Base-by-base conservation (phyloP, 2,888 invertebrate species). In the Lasioglossum zephyrum region DNA sequence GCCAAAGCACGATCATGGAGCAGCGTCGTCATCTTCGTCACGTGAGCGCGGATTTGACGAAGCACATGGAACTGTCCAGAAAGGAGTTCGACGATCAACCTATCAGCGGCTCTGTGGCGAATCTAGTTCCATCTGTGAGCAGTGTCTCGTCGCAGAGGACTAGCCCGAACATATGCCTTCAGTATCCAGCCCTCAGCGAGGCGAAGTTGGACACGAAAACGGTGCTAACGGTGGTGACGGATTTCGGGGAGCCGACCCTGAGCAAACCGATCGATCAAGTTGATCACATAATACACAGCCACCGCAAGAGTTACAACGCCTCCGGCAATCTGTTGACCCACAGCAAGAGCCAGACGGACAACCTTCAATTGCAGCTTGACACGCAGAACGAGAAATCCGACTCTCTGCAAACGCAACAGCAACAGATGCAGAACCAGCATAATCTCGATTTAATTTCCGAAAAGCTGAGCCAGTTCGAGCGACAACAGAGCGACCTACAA, bases 81-180 rank as follows among this genome's bases (percentile, higher is more conserved):
- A 95, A 95, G 77, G 95, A 95, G 75, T 95, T 95, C 76, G 95
- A 95, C 4, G 95, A 95, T 74, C 94, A 94, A 77, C 94, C 94
- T 0, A 91, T 94, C 36, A 93, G 93, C 18, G 95, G 95, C 5
- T 95, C 95, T 0, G 94, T 94, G 1, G 92, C 93, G 0, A 95
- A 95, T 81, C 93, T 95, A 4, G 94, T 92, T 0, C 92, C 94
- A 0, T 88, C 90, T 0, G 81, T 92, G 4, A 89, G 84, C 57
- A 79, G 88, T 0, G 88, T 90, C 13, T 81, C 92, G 0, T 94
- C 95, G 2, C 94, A 95, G 63, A 88, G 94, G 72, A 93, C 93
- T 0, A 95, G 94, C 84, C 95, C 95, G 4, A 95, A 93, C 69
- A 89, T 95, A 22, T 94, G 94, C 53, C 94, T 93, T 82, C 95